A percentile compares a stretch with the other conserved stretches of the same genome.
Evolutionary conservation across 2,888 invertebrate species (phyloP).

Genomic region (Gymnosoma rotundatum): DNA sequence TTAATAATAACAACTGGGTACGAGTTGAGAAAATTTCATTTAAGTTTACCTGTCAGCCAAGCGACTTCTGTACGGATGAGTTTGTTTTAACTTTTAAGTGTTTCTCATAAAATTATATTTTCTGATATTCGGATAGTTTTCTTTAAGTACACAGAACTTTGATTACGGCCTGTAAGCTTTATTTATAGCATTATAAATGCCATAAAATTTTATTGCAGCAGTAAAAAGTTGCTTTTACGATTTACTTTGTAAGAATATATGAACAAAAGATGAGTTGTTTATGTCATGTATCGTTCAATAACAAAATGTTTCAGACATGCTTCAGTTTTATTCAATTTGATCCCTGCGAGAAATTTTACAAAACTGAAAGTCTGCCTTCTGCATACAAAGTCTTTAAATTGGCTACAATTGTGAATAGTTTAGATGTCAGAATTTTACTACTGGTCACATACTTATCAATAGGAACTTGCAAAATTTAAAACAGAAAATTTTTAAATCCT

Average conservation of each 20-base stretch:
- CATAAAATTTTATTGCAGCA: neutral
- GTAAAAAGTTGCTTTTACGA: too few species aligned
- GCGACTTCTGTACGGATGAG: neutral
- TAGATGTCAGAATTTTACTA: too few species aligned
- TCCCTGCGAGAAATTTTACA: too few species aligned
- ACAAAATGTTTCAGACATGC: too few species aligned
- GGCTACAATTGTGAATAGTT: too few species aligned
- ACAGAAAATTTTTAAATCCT: too few species aligned
- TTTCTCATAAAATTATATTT: neutral
- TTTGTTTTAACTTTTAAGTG: neutral
- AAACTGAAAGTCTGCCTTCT: too few species aligned
- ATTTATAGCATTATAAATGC: neutral
- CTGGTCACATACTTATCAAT: too few species aligned
- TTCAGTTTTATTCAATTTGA: too few species aligned
- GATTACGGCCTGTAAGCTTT: neutral
- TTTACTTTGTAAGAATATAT: neutral
- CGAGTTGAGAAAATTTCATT: constrained; percentile 12
- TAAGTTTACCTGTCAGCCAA: constrained; percentile 9
- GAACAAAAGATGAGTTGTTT: neutral
- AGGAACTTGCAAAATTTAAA: too few species aligned
- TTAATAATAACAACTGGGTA: constrained; percentile 1
- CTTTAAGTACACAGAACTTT: neutral
- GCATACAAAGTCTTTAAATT: too few species aligned
- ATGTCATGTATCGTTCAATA: too few species aligned
- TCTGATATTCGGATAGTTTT: neutral